Conservation (phyloP, 2,888 invertebrate species). For the Nomada flava region DNA sequence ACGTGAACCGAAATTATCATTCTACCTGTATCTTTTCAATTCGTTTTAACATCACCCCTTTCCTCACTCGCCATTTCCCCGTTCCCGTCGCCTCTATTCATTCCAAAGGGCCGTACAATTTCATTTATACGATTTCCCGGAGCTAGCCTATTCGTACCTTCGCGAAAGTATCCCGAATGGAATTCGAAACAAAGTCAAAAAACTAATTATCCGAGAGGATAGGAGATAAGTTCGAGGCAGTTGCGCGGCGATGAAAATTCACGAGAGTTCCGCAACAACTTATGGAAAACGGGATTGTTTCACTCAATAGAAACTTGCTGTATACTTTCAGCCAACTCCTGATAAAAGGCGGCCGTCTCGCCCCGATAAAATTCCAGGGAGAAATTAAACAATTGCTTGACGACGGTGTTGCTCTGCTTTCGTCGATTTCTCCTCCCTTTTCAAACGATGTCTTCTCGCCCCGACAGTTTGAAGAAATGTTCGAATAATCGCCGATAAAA, state of each 20-base stretch:
- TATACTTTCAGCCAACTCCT: constrained; percentile 4
- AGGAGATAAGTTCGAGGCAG: constrained; percentile 26
- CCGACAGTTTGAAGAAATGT: too few species aligned
- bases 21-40: background rate
- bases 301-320: constrained; percentile 29
- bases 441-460: too few species aligned
- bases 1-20: background rate
- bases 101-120: background rate
- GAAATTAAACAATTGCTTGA: background rate
- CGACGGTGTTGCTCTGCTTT: background rate
- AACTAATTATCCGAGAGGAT: constrained; percentile 43
- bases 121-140: constrained; percentile 23
- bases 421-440: background rate
- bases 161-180: constrained; percentile 18
- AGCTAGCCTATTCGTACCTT: constrained; percentile 29
- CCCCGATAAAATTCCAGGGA: background rate
- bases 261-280: constrained; percentile 12
- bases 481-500: too few species aligned
- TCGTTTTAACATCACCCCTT: too few species aligned
- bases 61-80: background rate
- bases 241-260: constrained; percentile 35
- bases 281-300: constrained; percentile 37
- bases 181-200: constrained; percentile 46
- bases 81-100: constrained; percentile 14
- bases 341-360: constrained; percentile 2